These are phyloP conservation scores for Halesus radiatus DNA, from an alignment of 1,140 invertebrate species.

Conservation along the genomic window DNA sequence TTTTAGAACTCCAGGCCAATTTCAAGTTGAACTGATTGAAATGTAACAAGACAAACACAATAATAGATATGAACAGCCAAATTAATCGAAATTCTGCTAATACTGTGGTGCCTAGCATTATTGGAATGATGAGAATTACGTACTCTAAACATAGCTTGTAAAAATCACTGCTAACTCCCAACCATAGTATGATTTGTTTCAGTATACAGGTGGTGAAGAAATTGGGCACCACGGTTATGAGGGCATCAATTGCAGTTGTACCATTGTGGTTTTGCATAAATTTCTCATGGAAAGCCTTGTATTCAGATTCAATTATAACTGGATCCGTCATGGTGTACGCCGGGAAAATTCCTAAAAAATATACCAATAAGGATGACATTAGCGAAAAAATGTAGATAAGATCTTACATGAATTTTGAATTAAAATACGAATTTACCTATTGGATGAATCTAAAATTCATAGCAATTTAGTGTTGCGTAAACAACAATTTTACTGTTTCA, in stretches of 20 bases:
- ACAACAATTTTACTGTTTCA: no score
- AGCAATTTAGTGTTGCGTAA: no score
- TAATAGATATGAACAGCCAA: slow-evolving; percentile 57
- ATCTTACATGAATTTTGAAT: no score
- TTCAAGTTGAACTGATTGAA: slow-evolving; percentile 50
- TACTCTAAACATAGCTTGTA: slow-evolving; percentile 66
- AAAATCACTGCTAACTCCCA: slow-evolving; percentile 51
- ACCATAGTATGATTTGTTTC: slow-evolving; percentile 53
- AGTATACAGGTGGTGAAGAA: slow-evolving; percentile 63
- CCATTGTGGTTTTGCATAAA: slow-evolving; percentile 70
- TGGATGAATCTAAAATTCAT: background rate
- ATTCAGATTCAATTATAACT: slow-evolving; percentile 54
- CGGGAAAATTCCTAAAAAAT: no score
- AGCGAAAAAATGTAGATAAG: no score
- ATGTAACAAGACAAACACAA: slow-evolving; percentile 60
- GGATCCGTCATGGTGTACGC: no score
- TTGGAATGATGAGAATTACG: slow-evolving; percentile 66
- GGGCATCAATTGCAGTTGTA: slow-evolving; percentile 66
- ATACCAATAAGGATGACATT: no score
- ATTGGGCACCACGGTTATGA: slow-evolving; percentile 67
- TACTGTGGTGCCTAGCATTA: slow-evolving; percentile 69
- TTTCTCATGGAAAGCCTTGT: slow-evolving; percentile 66
- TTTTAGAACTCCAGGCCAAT: slow-evolving; percentile 54
- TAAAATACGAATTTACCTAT: no score
- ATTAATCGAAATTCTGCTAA: slow-evolving; percentile 60